These are phyloP conservation scores for Platanista minor DNA, from an alignment of 2,113 vertebrate genomes.

Conservation along the genomic window DNA sequence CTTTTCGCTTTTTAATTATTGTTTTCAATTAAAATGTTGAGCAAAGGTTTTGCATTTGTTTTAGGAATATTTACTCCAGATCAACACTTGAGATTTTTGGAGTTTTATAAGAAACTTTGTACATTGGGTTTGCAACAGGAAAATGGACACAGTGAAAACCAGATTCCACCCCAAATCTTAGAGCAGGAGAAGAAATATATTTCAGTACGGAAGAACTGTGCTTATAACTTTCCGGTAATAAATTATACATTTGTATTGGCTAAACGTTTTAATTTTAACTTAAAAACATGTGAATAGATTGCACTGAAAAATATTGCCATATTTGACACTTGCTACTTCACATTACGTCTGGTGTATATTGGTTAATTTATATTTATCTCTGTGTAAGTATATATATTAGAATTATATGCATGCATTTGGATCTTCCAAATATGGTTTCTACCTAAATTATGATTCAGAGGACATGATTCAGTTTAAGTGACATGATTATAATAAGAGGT, in stretches of 20 bases:
- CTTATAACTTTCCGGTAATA: conserved; percentile 94
- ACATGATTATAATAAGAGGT: background rate
- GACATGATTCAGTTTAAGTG: background rate
- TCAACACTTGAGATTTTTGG: conserved; percentile 91
- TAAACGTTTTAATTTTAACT: background rate
- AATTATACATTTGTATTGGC: conserved; percentile 56
- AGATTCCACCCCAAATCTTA: conserved; percentile 82
- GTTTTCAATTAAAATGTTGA: conserved; percentile 41
- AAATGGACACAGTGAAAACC: conserved; percentile 88
- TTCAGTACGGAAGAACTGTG: conserved; percentile 93
- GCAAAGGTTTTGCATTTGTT: conserved; percentile 49
- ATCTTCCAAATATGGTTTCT: background rate
- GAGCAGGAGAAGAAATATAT: conserved; percentile 89
- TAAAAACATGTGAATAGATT: background rate
- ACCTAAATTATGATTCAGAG: background rate
- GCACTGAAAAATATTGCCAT: background rate
- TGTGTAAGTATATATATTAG: background rate
- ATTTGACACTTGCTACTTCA: background rate
- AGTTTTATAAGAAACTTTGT: conserved; percentile 93
- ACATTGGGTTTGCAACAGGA: conserved; percentile 90
- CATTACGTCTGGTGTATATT: background rate
- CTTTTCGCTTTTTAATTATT: conserved; percentile 14
- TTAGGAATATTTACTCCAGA: conserved; percentile 92
- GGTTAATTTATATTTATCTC: background rate
- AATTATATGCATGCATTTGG: background rate